Evolutionary conservation across 2,888 invertebrate genomes (phyloP).

Genomic region (Drosophila silvestris): DNA sequence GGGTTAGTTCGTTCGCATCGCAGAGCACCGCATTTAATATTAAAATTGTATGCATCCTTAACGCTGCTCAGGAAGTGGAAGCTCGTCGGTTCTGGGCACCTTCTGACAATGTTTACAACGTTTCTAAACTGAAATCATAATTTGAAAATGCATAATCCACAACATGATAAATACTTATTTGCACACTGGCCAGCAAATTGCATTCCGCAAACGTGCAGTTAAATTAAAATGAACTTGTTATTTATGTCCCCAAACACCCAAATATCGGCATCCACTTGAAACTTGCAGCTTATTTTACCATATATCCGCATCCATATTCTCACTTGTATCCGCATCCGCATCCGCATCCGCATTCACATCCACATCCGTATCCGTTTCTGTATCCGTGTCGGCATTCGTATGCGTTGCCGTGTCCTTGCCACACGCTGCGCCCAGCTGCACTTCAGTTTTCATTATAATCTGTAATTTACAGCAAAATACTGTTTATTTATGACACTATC

Average conservation of each 20-base stretch:
- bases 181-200: conserved; percentile 54
- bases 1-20: conserved; percentile 15
- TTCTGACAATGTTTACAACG: conserved; percentile 49
- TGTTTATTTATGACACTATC: conserved; percentile 70
- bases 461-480: conserved; percentile 75
- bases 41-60: conserved; percentile 79
- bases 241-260: conserved; percentile 56
- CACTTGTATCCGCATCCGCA: neutral
- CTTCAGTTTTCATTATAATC: conserved; percentile 78
- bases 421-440: conserved; percentile 63
- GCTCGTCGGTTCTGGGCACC: neutral
- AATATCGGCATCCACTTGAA: conserved; percentile 39
- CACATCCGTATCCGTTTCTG: conserved; percentile 4
- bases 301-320: conserved; percentile 15
- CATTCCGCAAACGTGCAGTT: conserved; percentile 76
- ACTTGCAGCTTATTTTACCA: conserved; percentile 21
- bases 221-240: conserved; percentile 80
- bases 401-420: conserved; percentile 50
- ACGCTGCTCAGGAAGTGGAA: conserved; percentile 40
- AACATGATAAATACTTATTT: conserved; percentile 46
- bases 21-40: conserved; percentile 71
- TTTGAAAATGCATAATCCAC: conserved; percentile 60
- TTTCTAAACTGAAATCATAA: conserved; percentile 72
- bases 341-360: conserved; percentile 9
- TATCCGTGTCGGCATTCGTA: conserved; percentile 27